Evolutionary conservation across 30 jellyfish, hydroid and myxozoan genomes (phyloP), one percentile per base, ranked within the genome.

Genomic region (Aurelia aurita complex sp. Pacific): DNA sequence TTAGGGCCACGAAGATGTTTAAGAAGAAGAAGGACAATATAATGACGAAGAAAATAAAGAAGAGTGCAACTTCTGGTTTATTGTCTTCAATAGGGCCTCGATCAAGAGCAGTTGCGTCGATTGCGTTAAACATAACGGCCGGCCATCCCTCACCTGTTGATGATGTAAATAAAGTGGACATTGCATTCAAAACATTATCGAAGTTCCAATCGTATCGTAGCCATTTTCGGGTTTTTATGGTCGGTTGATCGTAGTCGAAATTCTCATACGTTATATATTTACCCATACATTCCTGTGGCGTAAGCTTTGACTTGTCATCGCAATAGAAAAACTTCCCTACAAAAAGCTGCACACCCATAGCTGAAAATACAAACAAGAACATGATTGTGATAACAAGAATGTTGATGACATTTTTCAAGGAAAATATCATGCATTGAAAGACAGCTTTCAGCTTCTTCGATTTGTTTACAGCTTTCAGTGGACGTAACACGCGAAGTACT

Each of bases 121-220:
- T 90, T 34, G 96, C 97, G 4, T 59, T 73, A 40, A 82, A 90
- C 97, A 90, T 90, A 29, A 82, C 95, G 54, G 94, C 74, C 1
- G 94, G 94, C 97, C 97, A 90, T 0, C 97, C 97, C 69, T 90
- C 97, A 42, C 97, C 97, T 10, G 97, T 90, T 40, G 97, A 83
- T 16, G 97, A 90, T 2, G 97, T 83, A 69, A 90, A 90, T 72
- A 90, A 64, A 1, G 97, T 77, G 23, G 54, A 74, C 91, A 90
- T 75, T 5, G 97, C 97, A 62, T 66, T 67, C 29, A 77, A 77
- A 1, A 85, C 71, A 68, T 90, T 67, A 65, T 90, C 91, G 61
- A 90, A 90, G 74, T 90, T 90, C 85, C 89, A 90, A 63, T 82
- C 95, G 18, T 52, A 43, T 54, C 55, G 29, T 29, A 29, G 52